phyloP scores from a whole-genome alignment of 2,888 invertebrate genomes.

The Dusona sp. region DNA sequence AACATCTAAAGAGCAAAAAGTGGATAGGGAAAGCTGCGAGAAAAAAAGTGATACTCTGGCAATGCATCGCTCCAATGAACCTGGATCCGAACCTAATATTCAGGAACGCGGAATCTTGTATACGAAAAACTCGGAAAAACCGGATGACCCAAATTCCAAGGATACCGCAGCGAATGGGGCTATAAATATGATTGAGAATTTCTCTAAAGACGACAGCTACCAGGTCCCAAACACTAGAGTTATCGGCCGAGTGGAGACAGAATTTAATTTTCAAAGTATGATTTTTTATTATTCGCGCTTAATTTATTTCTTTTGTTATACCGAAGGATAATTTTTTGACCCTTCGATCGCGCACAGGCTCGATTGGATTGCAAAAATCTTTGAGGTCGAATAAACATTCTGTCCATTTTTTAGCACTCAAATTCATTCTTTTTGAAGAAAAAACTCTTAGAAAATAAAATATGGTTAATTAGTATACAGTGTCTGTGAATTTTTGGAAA shows the following conservation, averaged over 20 bases:
- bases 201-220: slow-evolving; percentile 82
- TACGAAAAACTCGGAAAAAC: slow-evolving; percentile 73
- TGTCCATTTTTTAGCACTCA: neutral
- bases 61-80: neutral
- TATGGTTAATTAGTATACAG: too few species aligned
- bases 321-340: neutral
- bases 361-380: too few species aligned
- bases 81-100: slow-evolving; percentile 22
- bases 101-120: slow-evolving; percentile 28
- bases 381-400: neutral
- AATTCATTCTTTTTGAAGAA: neutral
- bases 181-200: slow-evolving; percentile 70
- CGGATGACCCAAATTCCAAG: slow-evolving; percentile 73
- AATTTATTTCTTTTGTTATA: neutral
- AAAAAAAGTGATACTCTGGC: neutral
- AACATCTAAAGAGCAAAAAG: slow-evolving; percentile 12
- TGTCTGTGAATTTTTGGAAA: too few species aligned
- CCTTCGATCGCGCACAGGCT: too few species aligned
- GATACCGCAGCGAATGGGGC: slow-evolving; percentile 36
- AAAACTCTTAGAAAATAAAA: too few species aligned
- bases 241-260: slow-evolving; percentile 87
- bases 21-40: neutral
- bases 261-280: slow-evolving; percentile 89
- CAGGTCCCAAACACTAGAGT: slow-evolving; percentile 85
- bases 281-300: slow-evolving; percentile 65